phyloP scores from a whole-genome alignment of 2,888 invertebrate species.

The Papilio gigon region DNA sequence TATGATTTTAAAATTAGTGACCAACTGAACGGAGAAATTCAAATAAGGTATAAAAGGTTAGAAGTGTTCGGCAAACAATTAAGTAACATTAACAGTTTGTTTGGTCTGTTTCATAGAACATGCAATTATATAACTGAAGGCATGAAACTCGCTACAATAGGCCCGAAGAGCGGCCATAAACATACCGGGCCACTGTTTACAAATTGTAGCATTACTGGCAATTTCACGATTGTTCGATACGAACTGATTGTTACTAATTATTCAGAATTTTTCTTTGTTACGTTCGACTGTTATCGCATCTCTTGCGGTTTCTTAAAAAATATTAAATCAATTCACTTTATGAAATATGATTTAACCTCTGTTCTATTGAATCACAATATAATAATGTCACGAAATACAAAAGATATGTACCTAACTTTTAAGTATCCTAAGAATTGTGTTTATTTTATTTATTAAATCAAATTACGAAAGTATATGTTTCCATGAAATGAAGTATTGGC shows the following conservation, averaged over 20 bases:
- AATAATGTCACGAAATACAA: not conserved
- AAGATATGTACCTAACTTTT: not conserved
- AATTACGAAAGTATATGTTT: constrained; percentile 10
- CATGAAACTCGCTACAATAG: constrained; percentile 62
- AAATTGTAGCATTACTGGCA: constrained; percentile 71
- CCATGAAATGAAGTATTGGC: constrained; percentile 9
- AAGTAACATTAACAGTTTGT: constrained; percentile 31
- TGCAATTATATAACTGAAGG: constrained; percentile 46
- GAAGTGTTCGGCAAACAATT: constrained; percentile 24
- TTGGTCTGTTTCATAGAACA: constrained; percentile 38
- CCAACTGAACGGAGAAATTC: not conserved
- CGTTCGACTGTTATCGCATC: constrained; percentile 51
- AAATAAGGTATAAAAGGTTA: constrained; percentile 5
- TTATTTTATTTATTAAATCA: not conserved
- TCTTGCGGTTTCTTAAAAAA: constrained; percentile 18
- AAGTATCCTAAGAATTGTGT: not conserved
- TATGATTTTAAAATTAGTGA: too few species aligned
- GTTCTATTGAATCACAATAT: not conserved
- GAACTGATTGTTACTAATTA: constrained; percentile 71
- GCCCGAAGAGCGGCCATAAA: constrained; percentile 55
- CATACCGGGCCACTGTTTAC: constrained; percentile 71
- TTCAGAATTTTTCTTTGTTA: constrained; percentile 62
- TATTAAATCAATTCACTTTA: constrained; percentile 3
- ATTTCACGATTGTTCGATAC: constrained; percentile 62
- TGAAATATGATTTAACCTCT: constrained; percentile 1